Conservation (phyloP, 2,797 vertebrate genomes). For the Paratrypauchen microcephalus region DNA sequence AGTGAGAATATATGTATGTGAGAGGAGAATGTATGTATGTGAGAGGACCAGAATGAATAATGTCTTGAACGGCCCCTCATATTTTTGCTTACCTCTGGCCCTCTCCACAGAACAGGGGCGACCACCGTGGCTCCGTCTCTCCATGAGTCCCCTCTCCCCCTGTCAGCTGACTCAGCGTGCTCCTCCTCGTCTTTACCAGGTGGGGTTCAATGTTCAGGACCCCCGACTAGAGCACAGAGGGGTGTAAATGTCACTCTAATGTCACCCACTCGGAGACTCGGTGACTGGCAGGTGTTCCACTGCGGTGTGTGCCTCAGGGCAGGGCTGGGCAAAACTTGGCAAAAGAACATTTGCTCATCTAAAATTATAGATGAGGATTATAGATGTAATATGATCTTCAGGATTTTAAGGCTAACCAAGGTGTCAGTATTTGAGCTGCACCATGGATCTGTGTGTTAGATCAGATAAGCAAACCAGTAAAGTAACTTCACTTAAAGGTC, state of each 20-base stretch:
- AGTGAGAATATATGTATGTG: too few species aligned
- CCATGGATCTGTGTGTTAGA: not conserved
- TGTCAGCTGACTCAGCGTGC: conserved; percentile 64
- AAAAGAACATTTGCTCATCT: conserved; percentile 20
- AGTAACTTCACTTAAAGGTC: too few species aligned
- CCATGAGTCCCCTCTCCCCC: conserved; percentile 54
- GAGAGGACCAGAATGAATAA: too few species aligned
- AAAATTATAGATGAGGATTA: too few species aligned
- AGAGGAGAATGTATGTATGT: too few species aligned
- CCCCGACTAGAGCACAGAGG: conserved; percentile 58
- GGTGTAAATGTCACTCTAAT: conserved; percentile 72
- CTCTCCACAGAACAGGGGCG: conserved; percentile 32
- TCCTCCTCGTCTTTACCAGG: conserved; percentile 68
- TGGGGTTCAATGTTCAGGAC: conserved; percentile 51
- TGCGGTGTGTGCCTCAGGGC: conserved; percentile 48
- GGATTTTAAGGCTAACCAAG: conserved; percentile 16
- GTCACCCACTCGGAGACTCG: conserved; percentile 53
- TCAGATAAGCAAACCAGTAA: not conserved
- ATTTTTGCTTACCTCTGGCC: not conserved
- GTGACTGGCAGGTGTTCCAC: conserved; percentile 64
- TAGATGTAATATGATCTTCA: conserved; percentile 13
- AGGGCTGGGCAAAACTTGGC: conserved; percentile 41
- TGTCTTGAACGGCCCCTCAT: too few species aligned
- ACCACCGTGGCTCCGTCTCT: conserved; percentile 52
- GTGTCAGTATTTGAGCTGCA: not conserved